Conservation (phyloP, 2,888 invertebrate species). For the Microchrysa polita region DNA sequence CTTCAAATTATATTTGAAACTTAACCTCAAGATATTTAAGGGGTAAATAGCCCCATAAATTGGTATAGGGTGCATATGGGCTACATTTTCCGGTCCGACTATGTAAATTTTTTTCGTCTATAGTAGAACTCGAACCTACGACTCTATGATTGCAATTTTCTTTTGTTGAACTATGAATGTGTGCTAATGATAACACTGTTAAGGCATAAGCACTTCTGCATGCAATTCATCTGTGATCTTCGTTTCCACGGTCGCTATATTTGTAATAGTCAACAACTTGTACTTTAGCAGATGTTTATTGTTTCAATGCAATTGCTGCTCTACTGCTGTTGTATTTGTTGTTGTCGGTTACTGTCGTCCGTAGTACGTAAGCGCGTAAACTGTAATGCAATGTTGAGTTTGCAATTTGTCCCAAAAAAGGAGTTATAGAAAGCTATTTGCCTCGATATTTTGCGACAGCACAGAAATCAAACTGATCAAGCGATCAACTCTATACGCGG, state of each 20-base stretch:
- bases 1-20: too few species aligned
- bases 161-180: too few species aligned
- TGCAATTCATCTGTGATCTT: constrained; percentile 4
- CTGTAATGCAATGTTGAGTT: constrained; percentile 48
- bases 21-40: too few species aligned
- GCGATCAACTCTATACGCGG: constrained; percentile 32
- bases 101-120: too few species aligned
- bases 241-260: not conserved
- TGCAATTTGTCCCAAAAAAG: constrained; percentile 56
- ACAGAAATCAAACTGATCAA: constrained; percentile 40
- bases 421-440: constrained; percentile 57
- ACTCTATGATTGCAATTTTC: too few species aligned
- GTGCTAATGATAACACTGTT: constrained; percentile 22
- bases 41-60: too few species aligned
- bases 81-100: too few species aligned
- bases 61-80: too few species aligned
- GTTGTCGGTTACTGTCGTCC: constrained; percentile 6
- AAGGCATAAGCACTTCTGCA: not conserved
- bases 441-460: constrained; percentile 54
- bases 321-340: constrained; percentile 13
- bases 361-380: constrained; percentile 11
- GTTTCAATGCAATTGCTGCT: not conserved
- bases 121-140: too few species aligned
- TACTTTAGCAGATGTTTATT: not conserved
- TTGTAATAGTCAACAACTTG: not conserved